Percentiles rank a stretch among this genome's conserved stretches.
phyloP scores from a whole-genome alignment of 30 jellyfish, hydroid and myxozoan genomes.

The Aurelia sp. region DNA sequence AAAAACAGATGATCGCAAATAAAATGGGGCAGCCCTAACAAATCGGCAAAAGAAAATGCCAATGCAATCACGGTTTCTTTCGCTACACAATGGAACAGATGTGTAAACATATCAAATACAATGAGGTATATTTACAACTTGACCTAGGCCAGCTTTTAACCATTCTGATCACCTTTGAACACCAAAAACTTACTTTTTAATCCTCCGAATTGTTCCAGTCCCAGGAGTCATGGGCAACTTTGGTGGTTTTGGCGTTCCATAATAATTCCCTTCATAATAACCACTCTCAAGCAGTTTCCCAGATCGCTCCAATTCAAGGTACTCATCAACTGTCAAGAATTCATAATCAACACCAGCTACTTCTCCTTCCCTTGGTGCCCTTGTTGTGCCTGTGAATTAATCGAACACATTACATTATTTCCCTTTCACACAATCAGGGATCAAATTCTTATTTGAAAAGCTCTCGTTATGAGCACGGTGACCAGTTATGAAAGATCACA shows the following conservation, averaged over 20 bases:
- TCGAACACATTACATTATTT: background rate
- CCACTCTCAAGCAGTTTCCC: slow-evolving; percentile 97
- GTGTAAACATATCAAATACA: too few species aligned
- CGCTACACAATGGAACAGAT: too few species aligned
- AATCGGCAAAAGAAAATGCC: too few species aligned
- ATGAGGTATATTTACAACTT: too few species aligned
- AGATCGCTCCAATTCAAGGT: slow-evolving; percentile 90
- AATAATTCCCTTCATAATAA: slow-evolving; percentile 90
- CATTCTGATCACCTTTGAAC: background rate
- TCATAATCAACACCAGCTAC: slow-evolving; percentile 99
- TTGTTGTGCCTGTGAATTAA: slow-evolving; percentile 84
- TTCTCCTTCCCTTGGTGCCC: slow-evolving; percentile 96
- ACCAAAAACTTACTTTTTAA: slow-evolving; percentile 65
- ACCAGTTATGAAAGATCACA: too few species aligned
- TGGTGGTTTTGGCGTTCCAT: slow-evolving; percentile 99
- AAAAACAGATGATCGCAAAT: too few species aligned
- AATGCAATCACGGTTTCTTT: too few species aligned
- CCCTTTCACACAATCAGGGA: too few species aligned
- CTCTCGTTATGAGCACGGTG: too few species aligned
- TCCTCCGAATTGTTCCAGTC: slow-evolving; percentile 92
- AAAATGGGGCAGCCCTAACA: too few species aligned
- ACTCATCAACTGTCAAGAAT: slow-evolving; percentile 87
- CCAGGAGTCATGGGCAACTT: slow-evolving; percentile 99
- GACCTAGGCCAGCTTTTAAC: too few species aligned
- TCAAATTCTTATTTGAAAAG: too few species aligned